These are phyloP conservation scores for Metopolophium dirhodum DNA, from an alignment of 1,140 invertebrate species.

Conservation along the genomic window DNA sequence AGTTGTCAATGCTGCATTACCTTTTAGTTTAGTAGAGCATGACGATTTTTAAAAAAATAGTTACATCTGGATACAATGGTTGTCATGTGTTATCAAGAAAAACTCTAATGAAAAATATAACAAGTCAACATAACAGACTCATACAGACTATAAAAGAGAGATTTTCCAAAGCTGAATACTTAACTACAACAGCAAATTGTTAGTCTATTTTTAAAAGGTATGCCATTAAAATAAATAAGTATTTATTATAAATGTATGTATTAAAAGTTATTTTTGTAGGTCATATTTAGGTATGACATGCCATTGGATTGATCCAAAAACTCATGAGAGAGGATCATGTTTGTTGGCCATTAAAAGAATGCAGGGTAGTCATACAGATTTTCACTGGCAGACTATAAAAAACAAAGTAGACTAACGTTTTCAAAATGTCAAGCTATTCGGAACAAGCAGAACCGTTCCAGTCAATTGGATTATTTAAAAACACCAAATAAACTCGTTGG, in stretches of 20 bases:
- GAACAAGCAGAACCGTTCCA: constrained; percentile 1
- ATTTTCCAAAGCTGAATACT: not conserved
- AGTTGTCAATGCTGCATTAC: no score
- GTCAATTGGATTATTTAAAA: constrained; percentile 23
- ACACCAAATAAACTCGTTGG: constrained; percentile 17
- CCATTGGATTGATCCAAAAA: no score
- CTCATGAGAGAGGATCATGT: not conserved
- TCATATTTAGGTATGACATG: no score
- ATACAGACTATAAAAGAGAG: not conserved
- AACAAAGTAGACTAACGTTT: constrained; percentile 18
- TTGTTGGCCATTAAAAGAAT: not conserved
- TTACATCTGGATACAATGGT: no score
- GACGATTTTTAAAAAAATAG: no score
- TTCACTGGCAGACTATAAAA: not conserved
- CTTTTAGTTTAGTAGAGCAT: no score
- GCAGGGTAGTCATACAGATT: not conserved
- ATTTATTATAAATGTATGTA: not conserved
- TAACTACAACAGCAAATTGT: not conserved
- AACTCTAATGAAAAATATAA: not conserved
- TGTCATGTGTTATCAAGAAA: no score
- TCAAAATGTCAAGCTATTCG: not conserved
- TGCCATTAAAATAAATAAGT: not conserved
- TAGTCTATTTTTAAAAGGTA: not conserved
- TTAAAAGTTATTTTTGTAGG: not conserved
- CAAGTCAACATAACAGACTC: not conserved